Base-by-base conservation (phyloP, 2,888 invertebrate genomes). In the Bombylius discolor region DNA sequence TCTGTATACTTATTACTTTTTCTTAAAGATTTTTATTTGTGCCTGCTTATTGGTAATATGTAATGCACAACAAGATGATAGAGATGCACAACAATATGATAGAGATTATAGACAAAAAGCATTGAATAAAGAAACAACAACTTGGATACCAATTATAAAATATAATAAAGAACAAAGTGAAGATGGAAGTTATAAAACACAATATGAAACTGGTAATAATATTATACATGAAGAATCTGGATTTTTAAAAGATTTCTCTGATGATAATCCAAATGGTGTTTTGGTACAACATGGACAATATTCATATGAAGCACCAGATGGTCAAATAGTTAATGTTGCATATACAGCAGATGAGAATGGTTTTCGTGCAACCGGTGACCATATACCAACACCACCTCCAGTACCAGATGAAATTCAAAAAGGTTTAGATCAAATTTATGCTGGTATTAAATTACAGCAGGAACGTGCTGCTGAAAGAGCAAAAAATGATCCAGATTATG, bases 351-450 rank as follows among this genome's bases (percentile, higher is more conserved):
- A 89, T 66, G 89, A 89, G 70, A 81, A 80, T 64, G 89, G 89
- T 51, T 89, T 89, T 81, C 84, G 85, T 62, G 85, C 87, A 52
- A 78, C 80, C 62, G 89, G 89, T 0, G 87, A 87, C 70, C 89
- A 89, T 69, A 81, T 89, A 67, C 89, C 89, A 60, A 89, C 89
- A 52, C 85, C 89, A 59, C 89, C 89, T 13, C 88, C 89, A 59
- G 84, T 88, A 34, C 87, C 88, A 54, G 80, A 84, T 60, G 89
- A 89, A 77, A 89, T 89, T 66, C 90, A 90, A 74, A 89, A 89
- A 70, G 89, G 89, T 55, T 78, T 91, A 59, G 90, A 90, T 72
- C 82, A 89, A 68, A 91, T 91, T 72, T 90, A 84, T 71, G 89
- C 87, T 57, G 88, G 88, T 65, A 90, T 90, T 63, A 83, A 83